These are phyloP conservation scores for Caenorhabditis sp. DNA, from an alignment of 2,888 invertebrate genomes.

Conservation along the genomic window DNA sequence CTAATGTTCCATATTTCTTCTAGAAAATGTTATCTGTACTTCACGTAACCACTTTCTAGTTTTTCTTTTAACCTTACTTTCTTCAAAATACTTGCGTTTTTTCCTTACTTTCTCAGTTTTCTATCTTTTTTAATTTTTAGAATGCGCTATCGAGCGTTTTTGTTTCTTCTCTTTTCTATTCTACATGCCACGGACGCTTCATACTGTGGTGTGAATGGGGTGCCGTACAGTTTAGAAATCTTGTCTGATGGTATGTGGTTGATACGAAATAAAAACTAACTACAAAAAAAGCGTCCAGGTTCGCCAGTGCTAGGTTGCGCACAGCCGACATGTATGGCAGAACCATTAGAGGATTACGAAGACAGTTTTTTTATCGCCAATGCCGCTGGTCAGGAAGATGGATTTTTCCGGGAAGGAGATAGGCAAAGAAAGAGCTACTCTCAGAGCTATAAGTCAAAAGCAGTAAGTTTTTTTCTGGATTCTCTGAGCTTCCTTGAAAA, in stretches of 20 bases:
- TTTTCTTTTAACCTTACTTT: not conserved
- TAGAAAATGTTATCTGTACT: not conserved
- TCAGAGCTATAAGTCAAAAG: slow-evolving; percentile 76
- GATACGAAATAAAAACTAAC: not conserved
- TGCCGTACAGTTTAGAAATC: slow-evolving; percentile 81
- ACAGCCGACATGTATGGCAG: slow-evolving; percentile 80
- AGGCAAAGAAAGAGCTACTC: slow-evolving; percentile 73
- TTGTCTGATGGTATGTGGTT: slow-evolving; percentile 70
- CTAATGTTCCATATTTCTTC: not conserved
- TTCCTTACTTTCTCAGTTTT: not conserved
- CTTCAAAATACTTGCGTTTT: not conserved
- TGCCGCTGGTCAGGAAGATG: slow-evolving; percentile 75
- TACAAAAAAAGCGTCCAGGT: slow-evolving; percentile 48
- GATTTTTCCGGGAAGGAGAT: slow-evolving; percentile 81
- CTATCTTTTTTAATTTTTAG: slow-evolving; percentile 13
- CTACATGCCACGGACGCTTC: slow-evolving; percentile 61
- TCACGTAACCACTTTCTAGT: not conserved
- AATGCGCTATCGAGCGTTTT: slow-evolving; percentile 65
- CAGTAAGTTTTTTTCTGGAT: slow-evolving; percentile 65
- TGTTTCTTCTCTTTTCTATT: slow-evolving; percentile 39
- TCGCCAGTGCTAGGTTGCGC: slow-evolving; percentile 81
- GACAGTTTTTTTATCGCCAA: slow-evolving; percentile 79
- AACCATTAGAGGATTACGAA: slow-evolving; percentile 76
- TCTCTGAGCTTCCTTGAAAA: not conserved
- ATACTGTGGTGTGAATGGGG: slow-evolving; percentile 80